Conservation (phyloP, 2,113 vertebrate species). For the Sinocyclocheilus anophthalmus region DNA sequence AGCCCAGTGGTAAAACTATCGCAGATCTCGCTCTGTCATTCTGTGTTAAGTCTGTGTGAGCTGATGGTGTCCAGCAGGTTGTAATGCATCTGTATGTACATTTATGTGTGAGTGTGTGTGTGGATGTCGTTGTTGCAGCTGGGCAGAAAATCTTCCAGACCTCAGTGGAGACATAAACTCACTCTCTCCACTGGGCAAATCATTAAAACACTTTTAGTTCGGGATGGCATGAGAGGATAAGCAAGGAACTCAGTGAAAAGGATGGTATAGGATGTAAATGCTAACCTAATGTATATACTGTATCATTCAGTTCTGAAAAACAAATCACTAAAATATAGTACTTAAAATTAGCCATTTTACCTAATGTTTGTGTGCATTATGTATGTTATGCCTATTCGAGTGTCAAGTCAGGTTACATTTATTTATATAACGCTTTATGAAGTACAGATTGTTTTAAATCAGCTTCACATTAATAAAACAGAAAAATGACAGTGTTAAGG, state of each 20-base stretch:
- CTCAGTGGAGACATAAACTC: slow-evolving; percentile 43
- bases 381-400: not conserved
- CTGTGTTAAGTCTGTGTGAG: slow-evolving; percentile 5
- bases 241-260: too few relatives aligned
- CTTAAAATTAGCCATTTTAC: not conserved
- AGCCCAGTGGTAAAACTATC: not conserved
- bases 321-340: not conserved
- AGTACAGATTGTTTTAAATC: too few relatives aligned
- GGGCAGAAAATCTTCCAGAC: slow-evolving; percentile 38
- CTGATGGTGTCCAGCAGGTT: not conserved
- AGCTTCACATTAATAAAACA: too few relatives aligned
- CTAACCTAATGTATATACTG: not conserved
- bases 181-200: slow-evolving; percentile 45
- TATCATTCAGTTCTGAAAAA: not conserved
- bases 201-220: slow-evolving; percentile 28
- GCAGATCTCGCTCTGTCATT: not conserved
- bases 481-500: too few relatives aligned
- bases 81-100: not conserved
- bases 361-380: not conserved
- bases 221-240: not conserved
- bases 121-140: slow-evolving; percentile 38
- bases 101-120: not conserved
- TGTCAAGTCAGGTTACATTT: not conserved
- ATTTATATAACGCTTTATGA: too few relatives aligned
- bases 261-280: not conserved